Conservation (phyloP, 2,113 vertebrate genomes). For the Corythornis cristatus region DNA sequence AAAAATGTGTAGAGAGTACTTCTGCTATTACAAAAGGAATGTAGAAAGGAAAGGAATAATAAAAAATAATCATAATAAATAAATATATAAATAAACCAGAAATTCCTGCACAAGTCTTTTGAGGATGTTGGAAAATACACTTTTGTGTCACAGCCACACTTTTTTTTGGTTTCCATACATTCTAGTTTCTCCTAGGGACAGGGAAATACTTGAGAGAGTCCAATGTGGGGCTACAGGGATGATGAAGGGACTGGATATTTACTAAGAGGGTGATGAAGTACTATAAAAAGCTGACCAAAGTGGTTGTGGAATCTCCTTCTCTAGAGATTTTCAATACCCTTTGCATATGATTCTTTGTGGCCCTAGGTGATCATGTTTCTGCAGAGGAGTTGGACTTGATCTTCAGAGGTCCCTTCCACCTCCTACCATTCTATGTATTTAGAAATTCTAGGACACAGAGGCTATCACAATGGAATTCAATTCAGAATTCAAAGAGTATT, state of each 20-base stretch:
- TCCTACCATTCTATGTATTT: too few relatives aligned
- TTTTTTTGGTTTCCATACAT: not conserved
- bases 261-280: too few relatives aligned
- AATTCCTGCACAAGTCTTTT: not conserved
- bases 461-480: not conserved
- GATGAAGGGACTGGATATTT: too few relatives aligned
- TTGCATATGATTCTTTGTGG: too few relatives aligned
- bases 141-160: not conserved
- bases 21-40: not conserved
- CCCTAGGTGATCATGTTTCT: too few relatives aligned
- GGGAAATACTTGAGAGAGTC: too few relatives aligned
- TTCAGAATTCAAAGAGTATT: not conserved
- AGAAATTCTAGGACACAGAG: not conserved
- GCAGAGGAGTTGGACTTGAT: too few relatives aligned
- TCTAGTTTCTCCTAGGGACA: not conserved
- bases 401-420: too few relatives aligned
- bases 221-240: too few relatives aligned
- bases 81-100: not conserved
- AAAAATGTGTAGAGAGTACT: not conserved
- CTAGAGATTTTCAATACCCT: too few relatives aligned
- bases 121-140: not conserved
- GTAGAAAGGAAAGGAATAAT: not conserved
- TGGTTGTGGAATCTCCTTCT: too few relatives aligned
- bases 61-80: not conserved
- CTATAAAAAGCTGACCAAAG: too few relatives aligned